Evolutionary conservation across 2,888 invertebrate genomes (phyloP).

Genomic region (Leptinotarsa peninsularis): DNA sequence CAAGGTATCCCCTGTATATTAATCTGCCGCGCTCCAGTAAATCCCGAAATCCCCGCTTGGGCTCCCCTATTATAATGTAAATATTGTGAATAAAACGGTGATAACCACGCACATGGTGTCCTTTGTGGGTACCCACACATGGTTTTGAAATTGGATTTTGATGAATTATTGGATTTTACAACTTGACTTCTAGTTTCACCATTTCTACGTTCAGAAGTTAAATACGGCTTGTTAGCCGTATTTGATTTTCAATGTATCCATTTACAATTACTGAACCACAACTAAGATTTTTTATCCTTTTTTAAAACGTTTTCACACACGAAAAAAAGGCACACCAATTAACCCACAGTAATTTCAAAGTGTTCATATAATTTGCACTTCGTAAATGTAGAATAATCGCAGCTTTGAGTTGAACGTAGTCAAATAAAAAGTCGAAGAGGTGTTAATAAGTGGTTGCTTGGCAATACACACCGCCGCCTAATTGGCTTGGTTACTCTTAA

Average conservation of each 20-base stretch:
- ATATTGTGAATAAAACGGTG: too few species aligned
- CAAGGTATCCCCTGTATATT: too few species aligned
- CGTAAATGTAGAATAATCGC: conserved; percentile 22
- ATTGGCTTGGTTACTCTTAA: conserved; percentile 30
- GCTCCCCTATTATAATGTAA: too few species aligned
- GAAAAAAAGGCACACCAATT: conserved; percentile 22
- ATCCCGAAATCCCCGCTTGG: too few species aligned
- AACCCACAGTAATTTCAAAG: conserved; percentile 12
- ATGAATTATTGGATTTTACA: too few species aligned
- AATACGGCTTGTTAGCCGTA: neutral
- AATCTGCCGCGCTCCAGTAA: too few species aligned
- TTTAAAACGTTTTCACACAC: conserved; percentile 10
- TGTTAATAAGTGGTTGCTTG: conserved; percentile 23
- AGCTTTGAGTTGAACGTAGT: conserved; percentile 21
- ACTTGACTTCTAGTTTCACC: too few species aligned
- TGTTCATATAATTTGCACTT: conserved; percentile 23
- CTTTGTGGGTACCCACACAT: too few species aligned
- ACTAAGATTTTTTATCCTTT: neutral
- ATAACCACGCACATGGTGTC: too few species aligned
- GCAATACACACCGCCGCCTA: conserved; percentile 28
- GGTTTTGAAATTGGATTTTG: too few species aligned
- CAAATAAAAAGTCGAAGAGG: conserved; percentile 23
- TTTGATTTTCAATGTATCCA: neutral
- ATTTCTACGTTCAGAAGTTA: too few species aligned
- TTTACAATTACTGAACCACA: conserved; percentile 13